A percentile compares a stretch with the other conserved stretches of the same genome.
These are phyloP conservation scores for Glaucomys volans DNA, from an alignment of 2,113 vertebrate species.

Conservation along the genomic window DNA sequence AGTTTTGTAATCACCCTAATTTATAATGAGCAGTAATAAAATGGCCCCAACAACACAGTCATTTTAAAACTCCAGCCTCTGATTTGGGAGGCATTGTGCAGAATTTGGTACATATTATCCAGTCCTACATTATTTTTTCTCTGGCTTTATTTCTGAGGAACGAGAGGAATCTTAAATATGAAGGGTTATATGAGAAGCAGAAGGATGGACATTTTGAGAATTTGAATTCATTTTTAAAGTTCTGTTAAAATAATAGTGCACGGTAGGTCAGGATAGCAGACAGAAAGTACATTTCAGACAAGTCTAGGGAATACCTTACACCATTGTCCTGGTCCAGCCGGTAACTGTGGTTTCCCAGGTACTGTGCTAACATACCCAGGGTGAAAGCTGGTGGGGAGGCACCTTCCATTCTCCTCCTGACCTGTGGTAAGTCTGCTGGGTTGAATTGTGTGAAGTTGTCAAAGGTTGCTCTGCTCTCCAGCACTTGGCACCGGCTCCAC, in stretches of 20 bases:
- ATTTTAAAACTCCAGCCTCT: neutral
- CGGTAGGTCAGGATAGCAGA: slow-evolving; percentile 21
- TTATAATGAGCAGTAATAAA: neutral
- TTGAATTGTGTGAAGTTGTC: slow-evolving; percentile 87
- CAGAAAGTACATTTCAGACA: slow-evolving; percentile 64
- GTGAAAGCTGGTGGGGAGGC: slow-evolving; percentile 60
- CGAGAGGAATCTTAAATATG: neutral
- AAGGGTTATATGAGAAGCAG: neutral
- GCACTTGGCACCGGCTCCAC: slow-evolving; percentile 91
- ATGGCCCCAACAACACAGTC: neutral
- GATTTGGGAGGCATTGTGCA: neutral
- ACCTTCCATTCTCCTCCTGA: slow-evolving; percentile 62
- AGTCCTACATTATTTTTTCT: neutral
- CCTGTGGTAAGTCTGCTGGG: slow-evolving; percentile 73
- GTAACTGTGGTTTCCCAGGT: slow-evolving; percentile 55
- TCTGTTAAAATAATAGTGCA: neutral
- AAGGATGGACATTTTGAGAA: neutral
- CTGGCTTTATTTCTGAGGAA: neutral
- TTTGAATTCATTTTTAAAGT: neutral
- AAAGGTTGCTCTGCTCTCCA: slow-evolving; percentile 88
- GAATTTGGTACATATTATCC: neutral
- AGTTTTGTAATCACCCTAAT: neutral
- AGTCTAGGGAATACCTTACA: slow-evolving; percentile 59
- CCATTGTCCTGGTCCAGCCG: slow-evolving; percentile 17
- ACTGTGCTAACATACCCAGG: neutral